Percentiles rank a stretch among this genome's conserved stretches.
phyloP scores from a whole-genome alignment of 2,888 invertebrate genomes.

The Spilosoma lubricipeda region DNA sequence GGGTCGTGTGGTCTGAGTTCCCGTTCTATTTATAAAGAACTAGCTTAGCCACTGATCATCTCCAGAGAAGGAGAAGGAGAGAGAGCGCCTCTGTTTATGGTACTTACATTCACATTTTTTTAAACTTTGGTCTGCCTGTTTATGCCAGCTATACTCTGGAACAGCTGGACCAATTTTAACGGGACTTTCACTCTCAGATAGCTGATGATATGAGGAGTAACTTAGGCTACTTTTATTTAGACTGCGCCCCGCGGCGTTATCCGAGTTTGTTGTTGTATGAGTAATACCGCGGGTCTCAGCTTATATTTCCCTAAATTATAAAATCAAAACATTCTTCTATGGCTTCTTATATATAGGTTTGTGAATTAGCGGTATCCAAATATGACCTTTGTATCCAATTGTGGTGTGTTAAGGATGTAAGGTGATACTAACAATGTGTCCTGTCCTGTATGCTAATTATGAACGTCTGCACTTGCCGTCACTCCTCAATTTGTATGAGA shows the following conservation, averaged over 20 bases:
- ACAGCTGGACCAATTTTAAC: too few species aligned
- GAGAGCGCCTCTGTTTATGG: too few species aligned
- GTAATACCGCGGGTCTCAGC: too few species aligned
- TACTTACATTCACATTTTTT: too few species aligned
- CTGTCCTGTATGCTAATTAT: constrained; percentile 23
- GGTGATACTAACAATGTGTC: constrained; percentile 28
- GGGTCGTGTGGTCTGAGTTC: neutral
- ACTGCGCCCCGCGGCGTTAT: too few species aligned
- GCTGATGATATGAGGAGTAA: too few species aligned
- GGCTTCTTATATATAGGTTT: too few species aligned
- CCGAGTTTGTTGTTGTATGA: too few species aligned
- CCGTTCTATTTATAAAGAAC: neutral
- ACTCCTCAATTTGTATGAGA: neutral
- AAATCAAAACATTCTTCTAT: neutral
- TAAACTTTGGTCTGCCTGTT: too few species aligned
- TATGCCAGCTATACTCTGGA: too few species aligned
- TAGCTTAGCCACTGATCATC: neutral
- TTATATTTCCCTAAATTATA: neutral
- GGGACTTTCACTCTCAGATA: too few species aligned
- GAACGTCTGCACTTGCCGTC: constrained; percentile 17
- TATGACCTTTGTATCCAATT: constrained; percentile 42
- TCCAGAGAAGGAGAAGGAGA: neutral
- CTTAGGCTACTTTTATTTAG: too few species aligned
- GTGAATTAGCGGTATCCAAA: constrained; percentile 8
- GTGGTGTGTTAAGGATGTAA: constrained; percentile 38